Evolutionary conservation across 2,888 invertebrate genomes (phyloP), one percentile per base, ranked within the genome.

Genomic region (Nebria brevicollis): DNA sequence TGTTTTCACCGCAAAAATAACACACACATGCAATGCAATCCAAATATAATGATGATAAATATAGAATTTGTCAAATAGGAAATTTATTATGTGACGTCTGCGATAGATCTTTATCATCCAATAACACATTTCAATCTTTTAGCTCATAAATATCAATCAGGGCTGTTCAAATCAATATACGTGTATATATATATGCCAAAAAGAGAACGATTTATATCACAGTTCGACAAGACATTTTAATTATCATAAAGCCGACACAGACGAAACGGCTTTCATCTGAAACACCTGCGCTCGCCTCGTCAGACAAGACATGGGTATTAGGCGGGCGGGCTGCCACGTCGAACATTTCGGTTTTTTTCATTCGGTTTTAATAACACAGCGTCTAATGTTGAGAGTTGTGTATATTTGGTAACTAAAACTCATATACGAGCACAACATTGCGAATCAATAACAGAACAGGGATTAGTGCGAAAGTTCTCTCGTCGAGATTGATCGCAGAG

Each of bases 171-270:
- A 80, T 80, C 80, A 80, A 80, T 80, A 75, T 66, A n/a, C 15
- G 68, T 43, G 34, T 34, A 25, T 2, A 25, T 66, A 15, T 25
- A 66, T 42, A 11, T 73, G 41, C 13, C 64, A 73, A 15, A 78
- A 15, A 43, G 41, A 6, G 34, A 73, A 42, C 73, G 20, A 73
- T 73, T 73, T 66, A 54, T 43, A 66, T 5, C 1, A 25, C 5
- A 25, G 66, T 43, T 86, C 83, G 84, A 86, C 85, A 72, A 87
- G 88, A 89, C 88, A 87, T 88, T 89, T 89, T 89, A 88, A 89
- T 89, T 89, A 88, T 88, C 85, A 84, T 83, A 84, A 83, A 84
- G 86, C 86, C 86, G 81, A 75, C 85, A 84, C 84, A 83, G 84
- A 84, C 83, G 85, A 83, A 84, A 83, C 83, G 83, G 83, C 81